A percentile compares a stretch with the other conserved stretches of the same genome.
These are phyloP conservation scores for Drosophila setifemur DNA, from an alignment of 1,140 invertebrate genomes.

Conservation along the genomic window DNA sequence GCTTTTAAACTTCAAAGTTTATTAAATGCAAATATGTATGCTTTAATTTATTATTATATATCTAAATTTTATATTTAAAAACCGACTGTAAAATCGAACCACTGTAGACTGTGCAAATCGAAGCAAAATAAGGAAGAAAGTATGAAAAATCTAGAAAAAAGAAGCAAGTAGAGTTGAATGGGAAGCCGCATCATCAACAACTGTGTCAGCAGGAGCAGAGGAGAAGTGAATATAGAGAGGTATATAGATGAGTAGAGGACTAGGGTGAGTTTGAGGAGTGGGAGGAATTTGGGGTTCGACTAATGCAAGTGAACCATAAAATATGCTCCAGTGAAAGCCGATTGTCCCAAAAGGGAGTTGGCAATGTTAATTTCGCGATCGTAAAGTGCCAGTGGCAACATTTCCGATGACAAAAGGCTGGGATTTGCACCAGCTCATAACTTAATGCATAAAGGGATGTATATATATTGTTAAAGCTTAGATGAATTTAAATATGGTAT, in stretches of 20 bases:
- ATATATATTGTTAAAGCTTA: no score
- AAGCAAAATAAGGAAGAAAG: conserved; percentile 5
- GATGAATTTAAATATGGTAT: no score
- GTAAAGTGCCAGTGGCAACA: conserved; percentile 23
- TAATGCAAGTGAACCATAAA: conserved; percentile 77
- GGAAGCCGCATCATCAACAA: conserved; percentile 57
- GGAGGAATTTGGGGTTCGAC: conserved; percentile 4
- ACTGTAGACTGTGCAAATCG: conserved; percentile 30
- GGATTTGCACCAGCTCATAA: no score
- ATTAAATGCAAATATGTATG: no score
- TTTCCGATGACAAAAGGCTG: neutral
- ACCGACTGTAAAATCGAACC: neutral
- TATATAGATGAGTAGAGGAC: no score
- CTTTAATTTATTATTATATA: neutral
- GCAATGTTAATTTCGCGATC: conserved; percentile 49
- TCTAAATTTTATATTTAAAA: neutral
- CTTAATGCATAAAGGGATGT: no score
- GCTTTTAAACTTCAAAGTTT: no score
- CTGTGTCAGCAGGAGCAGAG: conserved; percentile 40
- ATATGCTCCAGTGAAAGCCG: conserved; percentile 58
- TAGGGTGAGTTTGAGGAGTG: neutral
- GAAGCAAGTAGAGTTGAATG: conserved; percentile 9
- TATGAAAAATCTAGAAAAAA: neutral
- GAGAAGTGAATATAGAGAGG: conserved; percentile 18
- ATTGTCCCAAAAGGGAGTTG: conserved; percentile 27